Conservation (phyloP, 2,113 vertebrate genomes). For the Campylomormyrus tamandua region DNA sequence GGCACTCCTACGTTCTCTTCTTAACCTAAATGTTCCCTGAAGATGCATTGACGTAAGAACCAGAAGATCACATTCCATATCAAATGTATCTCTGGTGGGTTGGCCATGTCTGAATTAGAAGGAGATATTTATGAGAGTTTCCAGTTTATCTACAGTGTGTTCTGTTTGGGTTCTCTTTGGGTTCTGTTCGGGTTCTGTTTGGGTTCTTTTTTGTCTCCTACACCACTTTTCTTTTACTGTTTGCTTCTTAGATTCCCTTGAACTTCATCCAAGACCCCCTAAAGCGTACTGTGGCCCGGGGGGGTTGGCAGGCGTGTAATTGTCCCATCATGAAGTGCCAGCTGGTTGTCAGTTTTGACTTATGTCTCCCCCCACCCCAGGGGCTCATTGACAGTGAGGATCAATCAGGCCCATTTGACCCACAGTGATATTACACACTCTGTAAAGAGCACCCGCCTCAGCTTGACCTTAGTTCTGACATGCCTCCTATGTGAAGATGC, state of each 20-base stretch:
- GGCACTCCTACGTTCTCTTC: not conserved
- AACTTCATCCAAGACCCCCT: not conserved
- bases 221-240: not conserved
- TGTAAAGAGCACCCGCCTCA: not conserved
- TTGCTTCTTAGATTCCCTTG: not conserved
- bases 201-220: not conserved
- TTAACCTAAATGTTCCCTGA: not conserved
- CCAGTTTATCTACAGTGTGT: not conserved
- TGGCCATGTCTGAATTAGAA: not conserved
- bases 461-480: not conserved
- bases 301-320: not conserved
- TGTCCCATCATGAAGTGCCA: not conserved
- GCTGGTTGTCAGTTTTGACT: not conserved
- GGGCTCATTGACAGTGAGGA: not conserved
- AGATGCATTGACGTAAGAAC: not conserved
- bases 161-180: not conserved
- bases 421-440: not conserved
- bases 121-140: not conserved
- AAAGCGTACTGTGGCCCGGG: not conserved
- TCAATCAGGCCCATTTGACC: not conserved
- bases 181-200: not conserved
- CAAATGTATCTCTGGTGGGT: not conserved
- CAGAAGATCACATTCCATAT: not conserved
- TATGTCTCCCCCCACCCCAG: not conserved
- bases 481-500: not conserved